Percentiles rank a stretch among this genome's conserved stretches.
Conservation (phyloP, 2,888 invertebrate genomes). For the Suillia variegata region DNA sequence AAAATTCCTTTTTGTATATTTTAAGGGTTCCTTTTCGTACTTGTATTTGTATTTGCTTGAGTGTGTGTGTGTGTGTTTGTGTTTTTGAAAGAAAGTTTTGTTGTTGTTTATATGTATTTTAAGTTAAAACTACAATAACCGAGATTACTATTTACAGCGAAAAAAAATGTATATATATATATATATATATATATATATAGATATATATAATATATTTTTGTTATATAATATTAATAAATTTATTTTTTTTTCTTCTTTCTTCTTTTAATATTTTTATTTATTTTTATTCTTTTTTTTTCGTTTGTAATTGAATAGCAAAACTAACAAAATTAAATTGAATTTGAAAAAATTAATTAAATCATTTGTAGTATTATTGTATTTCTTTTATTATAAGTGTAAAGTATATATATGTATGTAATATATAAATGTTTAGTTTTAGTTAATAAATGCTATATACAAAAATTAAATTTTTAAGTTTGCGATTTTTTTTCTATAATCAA, state of each 20-base stretch:
- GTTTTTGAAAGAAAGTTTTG: slow-evolving; percentile 5
- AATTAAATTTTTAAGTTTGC: background rate
- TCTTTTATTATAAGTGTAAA: background rate
- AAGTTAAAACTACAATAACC: slow-evolving; percentile 29
- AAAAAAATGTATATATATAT: slow-evolving; percentile 18
- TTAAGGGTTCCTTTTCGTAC: no score
- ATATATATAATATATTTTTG: slow-evolving; percentile 14
- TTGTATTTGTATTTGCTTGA: slow-evolving; percentile 18
- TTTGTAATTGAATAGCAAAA: slow-evolving; percentile 20
- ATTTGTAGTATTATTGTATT: slow-evolving; percentile 9
- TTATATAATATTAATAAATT: slow-evolving; percentile 31
- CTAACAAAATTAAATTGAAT: slow-evolving; percentile 15
- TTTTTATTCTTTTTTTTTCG: slow-evolving; percentile 19
- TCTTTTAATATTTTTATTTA: slow-evolving; percentile 15
- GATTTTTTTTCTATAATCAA: no score
- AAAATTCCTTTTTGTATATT: slow-evolving; percentile 1
- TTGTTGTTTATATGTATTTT: no score
- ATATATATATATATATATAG: no score
- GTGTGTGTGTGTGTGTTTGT: slow-evolving; percentile 12
- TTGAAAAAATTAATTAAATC: background rate
- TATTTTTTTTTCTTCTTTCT: no score
- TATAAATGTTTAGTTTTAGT: slow-evolving; percentile 9
- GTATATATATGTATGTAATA: background rate
- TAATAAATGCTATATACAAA: background rate
- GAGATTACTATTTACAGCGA: slow-evolving; percentile 45